phyloP scores from a whole-genome alignment of 1,140 invertebrate genomes.

The Camponotus floridanus region DNA sequence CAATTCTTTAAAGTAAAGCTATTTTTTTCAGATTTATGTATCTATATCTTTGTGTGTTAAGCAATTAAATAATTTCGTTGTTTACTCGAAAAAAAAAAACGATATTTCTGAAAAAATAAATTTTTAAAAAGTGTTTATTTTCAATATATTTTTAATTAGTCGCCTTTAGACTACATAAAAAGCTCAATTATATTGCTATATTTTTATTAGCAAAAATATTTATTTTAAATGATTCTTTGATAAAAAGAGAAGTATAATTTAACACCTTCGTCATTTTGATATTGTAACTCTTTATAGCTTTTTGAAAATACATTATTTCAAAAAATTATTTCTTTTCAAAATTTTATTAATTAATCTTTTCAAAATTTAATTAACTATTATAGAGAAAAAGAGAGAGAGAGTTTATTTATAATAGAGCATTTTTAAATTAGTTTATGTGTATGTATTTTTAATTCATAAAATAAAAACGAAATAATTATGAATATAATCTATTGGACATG shows the following conservation, averaged over 20 bases:
- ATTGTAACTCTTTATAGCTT: not conserved
- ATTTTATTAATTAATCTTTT: not conserved
- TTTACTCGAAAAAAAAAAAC: not conserved
- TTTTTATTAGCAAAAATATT: not conserved
- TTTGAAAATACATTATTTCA: not conserved
- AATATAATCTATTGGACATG: not conserved
- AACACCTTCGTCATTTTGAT: not conserved
- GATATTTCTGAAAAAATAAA: not conserved
- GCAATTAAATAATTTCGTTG: not conserved
- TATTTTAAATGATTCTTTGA: not conserved
- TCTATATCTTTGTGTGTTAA: not conserved
- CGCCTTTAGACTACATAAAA: not conserved
- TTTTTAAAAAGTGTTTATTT: not conserved
- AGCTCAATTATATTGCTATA: not conserved
- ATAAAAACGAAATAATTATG: conserved; percentile 5
- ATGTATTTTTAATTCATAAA: conserved; percentile 17
- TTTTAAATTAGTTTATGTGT: conserved; percentile 21
- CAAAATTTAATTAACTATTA: conserved; percentile 7
- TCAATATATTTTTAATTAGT: not conserved
- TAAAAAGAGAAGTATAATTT: not conserved
- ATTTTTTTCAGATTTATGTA: too few species aligned
- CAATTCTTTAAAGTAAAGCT: too few species aligned
- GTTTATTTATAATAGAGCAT: not conserved
- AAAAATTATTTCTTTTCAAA: not conserved
- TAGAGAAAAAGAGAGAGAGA: not conserved